Conservation (phyloP, 1,140 invertebrate species). For the Drosophila simulans region DNA sequence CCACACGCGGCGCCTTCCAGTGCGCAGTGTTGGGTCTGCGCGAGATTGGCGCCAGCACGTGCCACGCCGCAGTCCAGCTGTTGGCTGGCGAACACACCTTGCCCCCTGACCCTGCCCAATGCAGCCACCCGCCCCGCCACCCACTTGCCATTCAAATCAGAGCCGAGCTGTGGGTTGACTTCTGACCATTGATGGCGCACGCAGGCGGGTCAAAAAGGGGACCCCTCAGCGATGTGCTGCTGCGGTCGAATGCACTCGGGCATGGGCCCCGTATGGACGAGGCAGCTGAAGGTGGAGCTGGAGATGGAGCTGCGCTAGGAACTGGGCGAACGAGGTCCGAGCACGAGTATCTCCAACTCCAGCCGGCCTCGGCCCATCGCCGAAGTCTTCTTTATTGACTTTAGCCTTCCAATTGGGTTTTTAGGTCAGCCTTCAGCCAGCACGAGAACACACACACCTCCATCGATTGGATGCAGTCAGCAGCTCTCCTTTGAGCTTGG, state of each 20-base stretch:
- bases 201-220: slow-evolving; percentile 28
- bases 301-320: background rate
- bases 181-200: slow-evolving; percentile 54
- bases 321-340: slow-evolving; percentile 9
- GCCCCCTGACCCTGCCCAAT: slow-evolving; percentile 27
- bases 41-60: slow-evolving; percentile 64
- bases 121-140: background rate
- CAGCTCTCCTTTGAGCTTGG: slow-evolving; percentile 16
- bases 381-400: slow-evolving; percentile 71
- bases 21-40: slow-evolving; percentile 75
- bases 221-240: background rate
- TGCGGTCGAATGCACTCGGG: slow-evolving; percentile 50
- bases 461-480: slow-evolving; percentile 32
- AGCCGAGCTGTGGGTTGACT: slow-evolving; percentile 64
- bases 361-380: slow-evolving; percentile 37
- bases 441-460: slow-evolving; percentile 22
- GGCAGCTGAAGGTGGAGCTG: slow-evolving; percentile 28
- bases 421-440: slow-evolving; percentile 62
- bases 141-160: slow-evolving; percentile 65
- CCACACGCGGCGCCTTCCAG: slow-evolving; percentile 61
- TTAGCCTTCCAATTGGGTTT: slow-evolving; percentile 75
- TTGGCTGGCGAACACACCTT: slow-evolving; percentile 46
- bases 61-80: slow-evolving; percentile 71
- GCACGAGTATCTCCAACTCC: slow-evolving; percentile 39
- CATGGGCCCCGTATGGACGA: slow-evolving; percentile 6